Base-by-base conservation (phyloP, 2,888 invertebrate genomes). In the Agrochola lota region DNA sequence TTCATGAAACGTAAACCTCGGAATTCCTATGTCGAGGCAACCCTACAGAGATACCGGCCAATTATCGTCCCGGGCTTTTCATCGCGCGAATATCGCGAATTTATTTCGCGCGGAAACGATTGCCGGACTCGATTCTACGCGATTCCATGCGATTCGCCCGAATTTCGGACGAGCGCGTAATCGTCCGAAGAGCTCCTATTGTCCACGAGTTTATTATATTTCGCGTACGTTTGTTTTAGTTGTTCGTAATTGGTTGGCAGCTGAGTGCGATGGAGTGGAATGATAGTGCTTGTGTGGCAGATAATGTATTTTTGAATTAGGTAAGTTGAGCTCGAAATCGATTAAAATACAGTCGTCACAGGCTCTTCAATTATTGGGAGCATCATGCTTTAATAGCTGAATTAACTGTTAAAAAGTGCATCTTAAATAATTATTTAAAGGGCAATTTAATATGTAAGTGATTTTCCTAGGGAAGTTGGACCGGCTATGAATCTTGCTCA, bases 71-170 rank as follows among this genome's bases (percentile, higher is more conserved):
- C 57, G 55, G 60, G 85, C 77, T 64, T 87, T 86, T 87, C 85
- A 87, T 80, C 75, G 87, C 72, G 69, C 72, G 83, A 66, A 83
- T 77, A 83, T 80, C 78, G 78, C 81, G 79, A 81, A 84, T 79
- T 84, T 86, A 88, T 86, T 86, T 71, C 81, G 77, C 86, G 76
- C 73, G 77, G 77, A 76, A 85, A 77, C 80, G 80, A 81, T 86
- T 81, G 81, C 55, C 57, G n/a, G 55, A 20, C n/a, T 26, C 46
- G 67, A 20, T 66, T 46, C 66, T 20, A 40, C 17, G 23, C 72
- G 72, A 66, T 60, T 70, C 71, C 20, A 6, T 64, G 71, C 86
- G 84, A 80, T 74, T 77, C 71, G 55, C 23, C 23, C 60, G 73
- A 81, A 79, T 67, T 83, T 80, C 68, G 70, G 69, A 70, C 49